These are phyloP conservation scores for Holothuria leucospilota DNA, from an alignment of 53 echinoderm and acorn worm genomes.

Conservation along the genomic window DNA sequence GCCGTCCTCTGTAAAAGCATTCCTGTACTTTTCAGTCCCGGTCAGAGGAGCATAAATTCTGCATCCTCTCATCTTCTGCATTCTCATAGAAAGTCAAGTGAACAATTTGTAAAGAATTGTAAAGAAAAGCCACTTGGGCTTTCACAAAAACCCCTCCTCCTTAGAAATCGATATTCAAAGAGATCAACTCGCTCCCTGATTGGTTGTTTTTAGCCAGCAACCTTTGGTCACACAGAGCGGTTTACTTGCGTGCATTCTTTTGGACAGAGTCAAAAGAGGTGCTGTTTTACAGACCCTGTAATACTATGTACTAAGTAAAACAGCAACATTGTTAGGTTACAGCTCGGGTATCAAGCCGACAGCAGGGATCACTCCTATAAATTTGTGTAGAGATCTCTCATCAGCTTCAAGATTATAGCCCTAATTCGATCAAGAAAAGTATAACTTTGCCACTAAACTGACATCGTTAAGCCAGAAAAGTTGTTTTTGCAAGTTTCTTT, in stretches of 20 bases:
- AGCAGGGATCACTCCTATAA: too few relatives aligned
- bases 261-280: too few relatives aligned
- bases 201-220: conserved; percentile 28
- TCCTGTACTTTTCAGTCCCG: conserved; percentile 9
- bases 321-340: too few relatives aligned
- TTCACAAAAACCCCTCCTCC: conserved; percentile 35
- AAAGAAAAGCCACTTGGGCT: conserved; percentile 1
- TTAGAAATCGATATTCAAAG: conserved; percentile 39
- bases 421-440: too few relatives aligned
- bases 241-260: not conserved
- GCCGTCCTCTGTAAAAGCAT: not conserved
- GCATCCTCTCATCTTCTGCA: conserved; percentile 3
- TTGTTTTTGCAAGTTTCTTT: too few relatives aligned
- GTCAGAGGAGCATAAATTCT: conserved; percentile 1
- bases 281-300: conserved; percentile 28
- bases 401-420: too few relatives aligned
- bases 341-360: too few relatives aligned
- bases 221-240: conserved; percentile 36
- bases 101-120: conserved; percentile 30
- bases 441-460: too few relatives aligned
- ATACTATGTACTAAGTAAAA: not conserved
- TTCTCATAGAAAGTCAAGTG: conserved; percentile 32
- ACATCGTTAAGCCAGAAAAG: too few relatives aligned
- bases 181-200: conserved; percentile 29
- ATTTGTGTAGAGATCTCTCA: too few relatives aligned